Evolutionary conservation across 2,888 invertebrate genomes (phyloP), one percentile per base, ranked within the genome.

Genomic region (Drosophila tripunctata): DNA sequence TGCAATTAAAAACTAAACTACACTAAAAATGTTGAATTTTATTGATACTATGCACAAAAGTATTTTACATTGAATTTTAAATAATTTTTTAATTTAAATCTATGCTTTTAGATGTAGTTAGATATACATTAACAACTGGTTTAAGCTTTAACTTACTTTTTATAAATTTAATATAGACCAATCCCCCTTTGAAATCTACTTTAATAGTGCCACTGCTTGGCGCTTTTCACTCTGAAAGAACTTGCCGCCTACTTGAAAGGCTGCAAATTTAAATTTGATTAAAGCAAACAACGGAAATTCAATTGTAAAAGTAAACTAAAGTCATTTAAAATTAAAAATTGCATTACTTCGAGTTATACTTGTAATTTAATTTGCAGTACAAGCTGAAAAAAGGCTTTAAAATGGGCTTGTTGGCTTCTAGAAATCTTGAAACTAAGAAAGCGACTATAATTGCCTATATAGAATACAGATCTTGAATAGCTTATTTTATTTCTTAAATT

Each of bases 261-360:
- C 43, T 56, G 69, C 36, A 62, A 78, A 85, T 80, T 80, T 82
- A 85, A 80, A 80, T 80, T 80, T 72, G 69, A 80, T 80, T 80
- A 80, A 81, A 67, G 40, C 10, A 44, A 74, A 55, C 43, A 57
- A 64, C 72, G 79, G 76, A 78, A 78, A 72, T 55, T 64, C 60
- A 85, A 85, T 82, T 80, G 79, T 70, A 45, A 76, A 68, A 63
- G 47, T 33, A 36, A 60, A 50, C 36, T 41, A 40, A 66, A 60
- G 15, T 15, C 35, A 57, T 36, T 50, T n/a, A n/a, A n/a, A n/a
- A n/a, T n/a, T n/a, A 12, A 41, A 40, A 67, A 65, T 10, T 47
- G 50, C 45, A 51, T 14, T 10, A 40, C 19, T 6, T 4, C 10
- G 14, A 38, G 38, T 21, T 30, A 35, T 19, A n/a, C 17, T 33